Evolutionary conservation across 2,113 vertebrate species (phyloP), one percentile per base, ranked within the genome.

Genomic region (Thymallus thymallus): DNA sequence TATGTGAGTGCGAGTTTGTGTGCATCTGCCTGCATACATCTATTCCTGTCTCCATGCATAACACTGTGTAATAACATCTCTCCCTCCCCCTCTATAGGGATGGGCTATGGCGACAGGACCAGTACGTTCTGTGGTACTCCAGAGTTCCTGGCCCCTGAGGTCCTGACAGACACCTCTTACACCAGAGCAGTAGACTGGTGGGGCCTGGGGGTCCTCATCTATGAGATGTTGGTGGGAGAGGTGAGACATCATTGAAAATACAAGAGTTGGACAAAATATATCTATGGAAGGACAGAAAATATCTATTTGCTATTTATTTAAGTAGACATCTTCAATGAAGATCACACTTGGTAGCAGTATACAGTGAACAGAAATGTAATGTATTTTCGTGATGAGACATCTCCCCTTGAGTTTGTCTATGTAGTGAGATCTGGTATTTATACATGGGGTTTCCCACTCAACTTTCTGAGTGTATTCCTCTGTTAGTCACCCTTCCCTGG

Each of bases 91-190:
- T 61, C 30, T 80, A 24, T 20, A 99, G 98, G 98, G 87, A 99
- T 99, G 98, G 97, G 97, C 72, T 99, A 92, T 73, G 97, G 96
- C 69, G 98, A 99, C 84, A 92, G 95, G 85, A 99, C 98, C 79
- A 98, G 97, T 86, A 99, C 97, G 0, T 99, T 99, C 88, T 99
- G 98, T 86, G 98, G 98, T 75, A 99, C 98, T 78, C 98, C 98
- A 0, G 98, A 99, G 91, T 99, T 99, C 87, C 91, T 99, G 86
- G 98, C 98, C 77, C 98, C 98, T 4, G 97, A 99, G 90, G 97
- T 99, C 51, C 91, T 99, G 58, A 99, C 98, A 12, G 97, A 98
- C 86, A 97, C 96, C 0, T 98, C 96, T 18, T 99, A 98, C 76
- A 98, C 97, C 12, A 91, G 96, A 78, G 96, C 97, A 26, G 97